Conservation (phyloP, 2,113 vertebrate species). For the Chaetodon trifascialis region DNA sequence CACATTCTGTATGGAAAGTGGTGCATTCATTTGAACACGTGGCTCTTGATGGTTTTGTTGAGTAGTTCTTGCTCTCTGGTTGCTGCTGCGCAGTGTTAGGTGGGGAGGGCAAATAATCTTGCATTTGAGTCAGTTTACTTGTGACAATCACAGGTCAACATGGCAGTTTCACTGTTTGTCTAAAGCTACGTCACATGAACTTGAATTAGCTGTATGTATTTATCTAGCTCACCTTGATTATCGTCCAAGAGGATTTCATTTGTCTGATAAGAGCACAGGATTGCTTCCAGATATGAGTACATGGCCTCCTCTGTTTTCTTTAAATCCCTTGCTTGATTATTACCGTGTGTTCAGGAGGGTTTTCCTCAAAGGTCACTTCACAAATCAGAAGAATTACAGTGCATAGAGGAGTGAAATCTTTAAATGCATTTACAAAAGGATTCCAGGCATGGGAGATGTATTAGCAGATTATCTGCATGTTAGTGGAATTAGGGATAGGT, state of each 20-base stretch:
- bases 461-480: slow-evolving; percentile 55
- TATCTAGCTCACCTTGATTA: slow-evolving; percentile 57
- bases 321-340: slow-evolving; percentile 52
- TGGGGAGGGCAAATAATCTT: slow-evolving; percentile 17
- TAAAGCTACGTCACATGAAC: slow-evolving; percentile 34
- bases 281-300: slow-evolving; percentile 45
- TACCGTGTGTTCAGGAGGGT: slow-evolving; percentile 18
- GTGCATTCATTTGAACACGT: not conserved
- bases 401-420: not conserved
- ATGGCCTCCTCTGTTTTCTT: slow-evolving; percentile 43
- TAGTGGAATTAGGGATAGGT: slow-evolving; percentile 26
- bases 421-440: slow-evolving; percentile 34
- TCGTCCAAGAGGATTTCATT: slow-evolving; percentile 35
- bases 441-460: slow-evolving; percentile 29
- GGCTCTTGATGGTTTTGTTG: not conserved
- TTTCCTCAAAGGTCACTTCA: slow-evolving; percentile 52
- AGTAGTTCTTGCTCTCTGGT: not conserved
- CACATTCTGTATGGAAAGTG: not conserved
- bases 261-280: slow-evolving; percentile 52
- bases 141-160: slow-evolving; percentile 17
- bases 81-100: not conserved
- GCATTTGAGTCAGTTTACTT: slow-evolving; percentile 28
- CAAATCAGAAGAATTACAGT: slow-evolving; percentile 41
- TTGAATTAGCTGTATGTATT: slow-evolving; percentile 54
- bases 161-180: slow-evolving; percentile 30